Evolutionary conservation across 2,888 invertebrate genomes (phyloP).

Genomic region (Tryphoninae sp.): DNA sequence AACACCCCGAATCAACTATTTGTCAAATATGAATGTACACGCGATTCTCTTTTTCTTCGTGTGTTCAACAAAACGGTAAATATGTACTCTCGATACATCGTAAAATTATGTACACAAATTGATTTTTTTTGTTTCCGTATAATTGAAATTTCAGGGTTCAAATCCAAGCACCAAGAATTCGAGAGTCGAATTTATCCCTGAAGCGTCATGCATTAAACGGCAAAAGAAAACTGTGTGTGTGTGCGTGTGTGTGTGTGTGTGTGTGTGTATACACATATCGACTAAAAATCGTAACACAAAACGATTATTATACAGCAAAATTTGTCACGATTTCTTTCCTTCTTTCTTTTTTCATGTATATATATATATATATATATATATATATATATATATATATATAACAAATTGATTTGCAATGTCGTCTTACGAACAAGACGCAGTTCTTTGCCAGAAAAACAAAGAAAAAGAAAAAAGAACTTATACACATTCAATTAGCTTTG

Average conservation of each 20-base stretch:
- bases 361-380: conserved; percentile 14
- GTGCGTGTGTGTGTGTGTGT: background rate
- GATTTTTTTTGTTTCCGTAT: background rate
- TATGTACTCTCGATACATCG: conserved; percentile 20
- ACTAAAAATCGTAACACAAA: background rate
- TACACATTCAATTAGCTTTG: conserved; percentile 25
- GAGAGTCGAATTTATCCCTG: background rate
- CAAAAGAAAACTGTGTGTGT: background rate
- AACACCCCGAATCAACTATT: background rate
- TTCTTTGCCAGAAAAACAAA: background rate
- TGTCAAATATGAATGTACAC: conserved; percentile 20
- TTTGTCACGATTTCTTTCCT: background rate
- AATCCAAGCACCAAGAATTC: background rate
- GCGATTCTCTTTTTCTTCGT: background rate
- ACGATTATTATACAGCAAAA: background rate
- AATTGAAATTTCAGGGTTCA: background rate
- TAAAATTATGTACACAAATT: conserved; percentile 36
- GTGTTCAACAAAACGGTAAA: background rate
- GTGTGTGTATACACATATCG: conserved; percentile 4
- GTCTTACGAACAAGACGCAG: background rate
- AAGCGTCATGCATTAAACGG: background rate
- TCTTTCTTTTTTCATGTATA: background rate
- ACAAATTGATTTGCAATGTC: background rate
- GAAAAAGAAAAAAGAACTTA: background rate
- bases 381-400: background rate